phyloP scores from a whole-genome alignment of 2,888 invertebrate genomes.

The Griposia aprilina region DNA sequence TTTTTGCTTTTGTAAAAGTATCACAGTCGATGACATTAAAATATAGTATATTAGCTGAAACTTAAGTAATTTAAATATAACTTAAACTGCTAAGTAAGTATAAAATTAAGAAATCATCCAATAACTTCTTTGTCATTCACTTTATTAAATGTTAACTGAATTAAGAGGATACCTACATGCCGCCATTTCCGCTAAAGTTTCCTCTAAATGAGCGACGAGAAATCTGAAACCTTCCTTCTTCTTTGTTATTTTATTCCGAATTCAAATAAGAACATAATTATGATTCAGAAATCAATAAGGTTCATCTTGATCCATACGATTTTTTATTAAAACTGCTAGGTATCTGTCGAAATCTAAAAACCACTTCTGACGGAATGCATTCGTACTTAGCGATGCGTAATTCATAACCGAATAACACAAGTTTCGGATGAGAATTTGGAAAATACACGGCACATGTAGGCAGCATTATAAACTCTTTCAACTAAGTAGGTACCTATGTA shows the following conservation, averaged over 20 bases:
- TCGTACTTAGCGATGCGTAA: too few relatives aligned
- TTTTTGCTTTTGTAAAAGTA: too few relatives aligned
- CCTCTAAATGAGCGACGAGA: neutral
- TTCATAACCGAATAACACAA: neutral
- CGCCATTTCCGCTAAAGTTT: too few relatives aligned
- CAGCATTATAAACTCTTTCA: neutral
- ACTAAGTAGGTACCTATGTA: too few relatives aligned
- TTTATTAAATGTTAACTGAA: too few relatives aligned
- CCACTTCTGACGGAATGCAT: neutral
- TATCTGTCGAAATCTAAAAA: too few relatives aligned
- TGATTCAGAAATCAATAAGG: neutral
- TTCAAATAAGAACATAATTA: neutral
- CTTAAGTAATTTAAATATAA: neutral
- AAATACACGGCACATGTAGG: neutral
- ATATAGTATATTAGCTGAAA: neutral
- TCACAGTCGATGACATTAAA: neutral
- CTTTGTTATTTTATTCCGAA: neutral
- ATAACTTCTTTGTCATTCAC: neutral
- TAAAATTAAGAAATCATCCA: neutral
- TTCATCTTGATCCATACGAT: neutral
- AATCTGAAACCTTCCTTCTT: neutral
- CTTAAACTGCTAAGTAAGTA: neutral
- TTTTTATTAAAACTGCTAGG: neutral
- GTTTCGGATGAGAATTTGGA: neutral
- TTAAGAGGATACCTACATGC: too few relatives aligned